A percentile compares a stretch with the other conserved stretches of the same genome.
Conservation (phyloP, 2,113 vertebrate species). For the Peromyscus maniculatus region DNA sequence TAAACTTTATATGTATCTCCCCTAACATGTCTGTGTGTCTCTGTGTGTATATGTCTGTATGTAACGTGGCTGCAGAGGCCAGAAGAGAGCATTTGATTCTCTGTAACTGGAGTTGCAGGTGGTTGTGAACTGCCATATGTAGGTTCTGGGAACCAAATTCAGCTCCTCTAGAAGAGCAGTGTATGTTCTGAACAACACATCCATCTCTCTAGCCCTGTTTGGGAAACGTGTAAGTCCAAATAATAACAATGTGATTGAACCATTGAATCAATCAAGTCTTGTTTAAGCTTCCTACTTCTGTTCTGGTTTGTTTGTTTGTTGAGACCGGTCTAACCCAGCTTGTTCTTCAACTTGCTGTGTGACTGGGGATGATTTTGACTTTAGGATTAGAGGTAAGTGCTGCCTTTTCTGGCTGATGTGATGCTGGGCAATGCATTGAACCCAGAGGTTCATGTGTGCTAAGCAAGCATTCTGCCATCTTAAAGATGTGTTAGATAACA, state of each 20-base stretch:
- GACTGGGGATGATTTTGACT: background rate
- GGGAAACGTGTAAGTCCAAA: background rate
- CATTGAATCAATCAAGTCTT: background rate
- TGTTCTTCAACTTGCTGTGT: background rate
- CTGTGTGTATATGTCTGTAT: background rate
- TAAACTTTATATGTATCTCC: background rate
- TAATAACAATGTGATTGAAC: background rate
- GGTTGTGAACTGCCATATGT: background rate
- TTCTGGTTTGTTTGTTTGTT: background rate
- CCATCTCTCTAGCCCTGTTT: no score
- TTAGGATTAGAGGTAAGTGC: background rate
- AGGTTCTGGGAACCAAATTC: background rate
- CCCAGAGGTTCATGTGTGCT: no score
- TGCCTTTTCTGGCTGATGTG: background rate
- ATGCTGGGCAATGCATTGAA: background rate
- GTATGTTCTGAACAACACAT: no score
- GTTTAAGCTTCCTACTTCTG: background rate
- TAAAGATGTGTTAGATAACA: background rate
- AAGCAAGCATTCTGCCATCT: background rate
- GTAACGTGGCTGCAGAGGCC: background rate
- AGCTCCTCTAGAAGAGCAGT: background rate
- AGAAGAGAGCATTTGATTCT: background rate
- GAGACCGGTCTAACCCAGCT: background rate
- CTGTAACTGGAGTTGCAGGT: background rate
- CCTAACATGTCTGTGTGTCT: background rate